A percentile compares a stretch with the other conserved stretches of the same genome.
Evolutionary conservation across 2,113 vertebrate genomes (phyloP).

Genomic region (Misgurnus anguillicaudatus): DNA sequence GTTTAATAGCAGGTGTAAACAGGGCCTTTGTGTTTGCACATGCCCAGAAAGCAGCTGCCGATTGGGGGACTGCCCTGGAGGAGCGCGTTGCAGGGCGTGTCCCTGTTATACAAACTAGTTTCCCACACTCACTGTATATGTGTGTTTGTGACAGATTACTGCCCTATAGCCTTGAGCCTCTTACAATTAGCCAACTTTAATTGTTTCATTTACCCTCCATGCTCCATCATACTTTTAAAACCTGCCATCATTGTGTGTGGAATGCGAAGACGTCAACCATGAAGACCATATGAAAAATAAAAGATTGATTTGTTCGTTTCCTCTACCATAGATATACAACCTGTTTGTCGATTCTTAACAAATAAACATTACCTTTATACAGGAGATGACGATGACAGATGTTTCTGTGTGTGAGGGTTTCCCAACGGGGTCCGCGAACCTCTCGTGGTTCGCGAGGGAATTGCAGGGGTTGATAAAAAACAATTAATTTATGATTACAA

Average conservation of each 20-base stretch:
- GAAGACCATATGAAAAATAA: background rate
- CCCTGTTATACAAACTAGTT: background rate
- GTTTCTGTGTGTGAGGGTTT: background rate
- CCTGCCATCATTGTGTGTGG: background rate
- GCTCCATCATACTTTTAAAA: slow-evolving; percentile 3
- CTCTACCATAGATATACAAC: background rate
- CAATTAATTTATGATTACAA: too few species aligned
- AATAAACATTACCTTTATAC: slow-evolving; percentile 8
- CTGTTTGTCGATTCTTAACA: background rate
- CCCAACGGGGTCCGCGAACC: too few species aligned
- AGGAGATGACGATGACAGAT: background rate
- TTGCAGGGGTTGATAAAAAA: too few species aligned
- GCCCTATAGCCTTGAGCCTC: slow-evolving; percentile 25
- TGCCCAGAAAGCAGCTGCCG: background rate
- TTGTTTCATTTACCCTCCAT: slow-evolving; percentile 1
- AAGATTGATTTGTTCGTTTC: background rate
- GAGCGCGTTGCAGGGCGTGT: background rate
- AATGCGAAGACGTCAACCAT: slow-evolving; percentile 1
- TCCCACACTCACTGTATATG: slow-evolving; percentile 4
- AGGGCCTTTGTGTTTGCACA: slow-evolving; percentile 7
- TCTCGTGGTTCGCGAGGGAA: too few species aligned
- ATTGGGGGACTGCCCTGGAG: background rate
- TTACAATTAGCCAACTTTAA: slow-evolving; percentile 13
- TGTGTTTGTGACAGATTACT: slow-evolving; percentile 19
- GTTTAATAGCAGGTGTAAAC: slow-evolving; percentile 6